These are phyloP conservation scores for Limnothrissa miodon DNA, from an alignment of 2,113 vertebrate species.

Conservation along the genomic window DNA sequence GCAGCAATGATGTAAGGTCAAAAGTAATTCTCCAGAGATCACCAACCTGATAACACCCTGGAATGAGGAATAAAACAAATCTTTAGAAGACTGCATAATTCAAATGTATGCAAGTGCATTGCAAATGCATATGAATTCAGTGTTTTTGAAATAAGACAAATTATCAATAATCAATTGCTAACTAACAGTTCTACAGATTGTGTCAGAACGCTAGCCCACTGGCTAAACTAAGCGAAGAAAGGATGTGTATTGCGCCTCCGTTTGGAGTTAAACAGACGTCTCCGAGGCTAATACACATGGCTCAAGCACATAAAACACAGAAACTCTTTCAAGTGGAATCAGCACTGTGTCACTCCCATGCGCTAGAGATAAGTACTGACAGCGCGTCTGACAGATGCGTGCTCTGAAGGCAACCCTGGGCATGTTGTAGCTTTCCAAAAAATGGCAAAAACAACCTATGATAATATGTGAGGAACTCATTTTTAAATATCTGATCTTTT, in stretches of 20 bases:
- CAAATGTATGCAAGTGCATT: neutral
- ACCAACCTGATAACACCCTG: constrained; percentile 73
- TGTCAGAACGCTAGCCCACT: constrained; percentile 21
- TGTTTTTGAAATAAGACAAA: too few relatives aligned
- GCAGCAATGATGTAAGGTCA: constrained; percentile 81
- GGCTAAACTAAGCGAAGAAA: constrained; percentile 45
- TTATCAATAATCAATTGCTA: too few relatives aligned
- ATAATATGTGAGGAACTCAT: too few relatives aligned
- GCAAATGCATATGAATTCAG: too few relatives aligned
- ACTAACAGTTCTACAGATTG: constrained; percentile 21
- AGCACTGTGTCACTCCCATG: constrained; percentile 65
- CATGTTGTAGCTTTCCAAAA: neutral
- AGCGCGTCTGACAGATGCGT: constrained; percentile 1
- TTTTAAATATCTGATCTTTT: too few relatives aligned
- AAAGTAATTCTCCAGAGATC: constrained; percentile 78
- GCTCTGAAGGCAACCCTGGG: neutral
- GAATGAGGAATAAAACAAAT: constrained; percentile 20
- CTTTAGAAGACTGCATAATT: neutral
- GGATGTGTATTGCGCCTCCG: constrained; percentile 74
- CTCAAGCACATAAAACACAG: constrained; percentile 68
- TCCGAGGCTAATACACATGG: constrained; percentile 76
- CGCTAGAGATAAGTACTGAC: neutral
- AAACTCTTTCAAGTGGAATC: constrained; percentile 73
- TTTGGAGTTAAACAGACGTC: constrained; percentile 60
- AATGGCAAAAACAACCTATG: too few relatives aligned